phyloP scores from a whole-genome alignment of 2,797 vertebrate species.

The Pseudochirops corinnae region DNA sequence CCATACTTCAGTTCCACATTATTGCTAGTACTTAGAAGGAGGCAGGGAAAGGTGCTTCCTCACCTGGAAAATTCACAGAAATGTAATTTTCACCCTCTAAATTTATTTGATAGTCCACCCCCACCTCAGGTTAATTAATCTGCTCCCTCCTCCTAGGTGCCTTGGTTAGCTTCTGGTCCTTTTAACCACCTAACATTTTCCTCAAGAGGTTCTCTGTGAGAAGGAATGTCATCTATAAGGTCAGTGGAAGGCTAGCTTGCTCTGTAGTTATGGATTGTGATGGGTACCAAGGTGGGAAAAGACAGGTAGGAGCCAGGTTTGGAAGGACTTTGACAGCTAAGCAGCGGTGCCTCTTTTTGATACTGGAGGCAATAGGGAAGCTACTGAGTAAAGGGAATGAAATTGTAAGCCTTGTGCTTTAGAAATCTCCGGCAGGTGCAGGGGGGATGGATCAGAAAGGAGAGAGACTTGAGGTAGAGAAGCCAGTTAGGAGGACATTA shows the following conservation, averaged over 20 bases:
- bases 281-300: neutral
- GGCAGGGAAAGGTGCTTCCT: neutral
- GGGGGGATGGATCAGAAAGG: neutral
- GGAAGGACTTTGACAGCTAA: neutral
- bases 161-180: neutral
- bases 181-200: neutral
- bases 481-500: neutral
- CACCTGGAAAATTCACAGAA: neutral
- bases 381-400: neutral
- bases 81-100: neutral
- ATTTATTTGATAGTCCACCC: neutral
- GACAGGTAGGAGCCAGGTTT: neutral
- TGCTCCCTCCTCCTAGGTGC: neutral
- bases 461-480: neutral
- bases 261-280: too few species aligned
- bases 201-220: neutral
- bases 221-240: neutral
- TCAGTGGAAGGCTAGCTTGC: neutral
- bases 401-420: neutral
- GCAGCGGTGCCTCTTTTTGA: neutral
- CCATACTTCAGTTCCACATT: conserved; percentile 32
- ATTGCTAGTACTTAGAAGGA: conserved; percentile 28
- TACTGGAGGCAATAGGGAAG: neutral
- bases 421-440: neutral
- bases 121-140: neutral